These are phyloP conservation scores for Meriones unguiculatus DNA, from an alignment of 2,113 vertebrate genomes.

Conservation along the genomic window DNA sequence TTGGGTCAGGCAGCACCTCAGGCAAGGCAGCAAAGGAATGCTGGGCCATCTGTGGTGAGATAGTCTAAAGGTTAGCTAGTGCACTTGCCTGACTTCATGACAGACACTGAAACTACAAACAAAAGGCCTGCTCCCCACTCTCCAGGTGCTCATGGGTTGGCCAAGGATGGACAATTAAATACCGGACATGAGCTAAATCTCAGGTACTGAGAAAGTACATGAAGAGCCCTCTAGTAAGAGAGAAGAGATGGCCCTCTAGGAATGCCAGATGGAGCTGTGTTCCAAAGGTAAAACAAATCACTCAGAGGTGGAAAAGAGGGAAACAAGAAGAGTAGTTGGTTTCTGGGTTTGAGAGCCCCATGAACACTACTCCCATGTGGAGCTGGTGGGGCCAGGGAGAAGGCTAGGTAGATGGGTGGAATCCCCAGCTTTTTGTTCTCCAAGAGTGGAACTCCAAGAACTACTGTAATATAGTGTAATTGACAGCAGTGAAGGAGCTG, in stretches of 20 bases:
- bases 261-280: neutral
- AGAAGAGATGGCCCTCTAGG: neutral
- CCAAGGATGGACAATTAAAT: neutral
- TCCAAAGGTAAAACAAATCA: neutral
- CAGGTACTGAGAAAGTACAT: neutral
- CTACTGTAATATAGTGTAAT: neutral
- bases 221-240: neutral
- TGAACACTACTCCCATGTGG: neutral
- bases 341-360: neutral
- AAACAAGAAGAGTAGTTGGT: neutral
- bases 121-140: neutral
- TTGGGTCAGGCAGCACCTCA: neutral
- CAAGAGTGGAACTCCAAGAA: neutral
- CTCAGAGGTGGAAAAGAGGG: neutral
- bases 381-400: rapidly evolving
- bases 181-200: neutral
- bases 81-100: neutral
- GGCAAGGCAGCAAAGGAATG: neutral
- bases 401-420: neutral
- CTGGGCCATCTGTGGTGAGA: neutral
- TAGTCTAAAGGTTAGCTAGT: neutral
- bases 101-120: neutral
- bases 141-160: neutral
- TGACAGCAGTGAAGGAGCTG: neutral
- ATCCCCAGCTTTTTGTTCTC: neutral